Percentiles rank a stretch among this genome's conserved stretches.
phyloP scores from a whole-genome alignment of 2,113 vertebrate species.

The Dromas ardeola region DNA sequence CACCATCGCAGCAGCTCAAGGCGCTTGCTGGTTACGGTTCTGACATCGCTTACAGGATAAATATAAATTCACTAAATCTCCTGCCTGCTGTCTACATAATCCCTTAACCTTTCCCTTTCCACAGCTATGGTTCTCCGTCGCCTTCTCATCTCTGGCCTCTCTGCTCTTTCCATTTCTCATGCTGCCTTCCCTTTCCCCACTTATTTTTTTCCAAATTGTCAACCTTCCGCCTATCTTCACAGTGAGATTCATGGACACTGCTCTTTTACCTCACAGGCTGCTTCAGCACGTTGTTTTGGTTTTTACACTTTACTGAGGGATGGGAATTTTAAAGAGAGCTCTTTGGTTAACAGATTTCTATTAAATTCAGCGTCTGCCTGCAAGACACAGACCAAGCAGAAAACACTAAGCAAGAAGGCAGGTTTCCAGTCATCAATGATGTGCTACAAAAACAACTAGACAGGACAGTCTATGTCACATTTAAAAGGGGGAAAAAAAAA shows the following conservation, averaged over 20 bases:
- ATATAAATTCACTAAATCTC: conserved; percentile 71
- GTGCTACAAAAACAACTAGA: not conserved
- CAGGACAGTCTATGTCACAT: not conserved
- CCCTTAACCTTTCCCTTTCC: conserved; percentile 34
- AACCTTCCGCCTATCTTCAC: not conserved
- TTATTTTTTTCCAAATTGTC: not conserved
- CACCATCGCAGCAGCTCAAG: conserved; percentile 5
- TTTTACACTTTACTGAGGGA: not conserved
- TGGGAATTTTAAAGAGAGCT: conserved; percentile 14
- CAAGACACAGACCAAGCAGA: not conserved
- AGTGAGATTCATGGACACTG: not conserved
- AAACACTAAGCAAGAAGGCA: not conserved
- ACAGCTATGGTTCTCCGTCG: not conserved
- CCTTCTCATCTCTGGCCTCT: not conserved
- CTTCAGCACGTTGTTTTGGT: not conserved
- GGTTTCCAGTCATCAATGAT: not conserved
- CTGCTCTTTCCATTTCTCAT: not conserved
- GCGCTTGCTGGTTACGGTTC: not conserved
- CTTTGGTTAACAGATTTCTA: not conserved
- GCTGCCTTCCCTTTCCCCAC: not conserved
- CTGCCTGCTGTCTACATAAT: conserved; percentile 26
- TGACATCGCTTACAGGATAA: conserved; percentile 61
- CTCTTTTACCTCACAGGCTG: not conserved
- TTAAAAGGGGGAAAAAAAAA: not conserved
- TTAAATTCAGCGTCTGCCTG: not conserved